Evolutionary conservation across 2,113 vertebrate species (phyloP).

Genomic region (Polypterus bichir): DNA sequence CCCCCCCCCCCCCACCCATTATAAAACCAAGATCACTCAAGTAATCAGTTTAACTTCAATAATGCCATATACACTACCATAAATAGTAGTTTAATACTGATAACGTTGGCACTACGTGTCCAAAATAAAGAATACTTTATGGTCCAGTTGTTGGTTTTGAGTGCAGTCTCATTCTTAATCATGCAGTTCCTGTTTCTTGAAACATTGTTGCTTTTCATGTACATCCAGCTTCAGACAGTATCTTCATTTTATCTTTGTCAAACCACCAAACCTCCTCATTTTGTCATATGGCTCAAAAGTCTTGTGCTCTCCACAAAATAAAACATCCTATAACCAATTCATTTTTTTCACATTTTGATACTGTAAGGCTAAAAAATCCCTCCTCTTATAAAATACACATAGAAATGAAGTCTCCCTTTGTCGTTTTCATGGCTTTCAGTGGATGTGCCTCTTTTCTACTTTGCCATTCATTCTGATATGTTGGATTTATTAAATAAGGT

Average conservation of each 20-base stretch:
- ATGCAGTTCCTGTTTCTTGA: slow-evolving; percentile 15
- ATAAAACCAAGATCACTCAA: not conserved
- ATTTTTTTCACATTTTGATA: slow-evolving; percentile 48
- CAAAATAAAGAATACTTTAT: slow-evolving; percentile 33
- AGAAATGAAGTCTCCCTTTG: not conserved
- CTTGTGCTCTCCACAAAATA: slow-evolving; percentile 17
- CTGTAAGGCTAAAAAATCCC: slow-evolving; percentile 18
- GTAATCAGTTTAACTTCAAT: slow-evolving; percentile 25
- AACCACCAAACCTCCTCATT: too few relatives aligned
- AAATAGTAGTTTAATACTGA: slow-evolving; percentile 41
- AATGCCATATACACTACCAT: slow-evolving; percentile 36
- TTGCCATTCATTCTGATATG: slow-evolving; percentile 21
- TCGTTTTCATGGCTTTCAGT: not conserved
- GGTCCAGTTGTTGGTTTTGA: slow-evolving; percentile 21
- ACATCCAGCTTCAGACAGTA: slow-evolving; percentile 1
- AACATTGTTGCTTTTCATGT: slow-evolving; percentile 11
- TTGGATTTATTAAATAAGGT: slow-evolving; percentile 25
- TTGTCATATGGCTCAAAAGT: slow-evolving; percentile 29
- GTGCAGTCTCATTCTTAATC: slow-evolving; percentile 7
- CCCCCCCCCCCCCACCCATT: not conserved
- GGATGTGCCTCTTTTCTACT: not conserved
- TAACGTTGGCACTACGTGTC: slow-evolving; percentile 30
- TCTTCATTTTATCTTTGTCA: too few relatives aligned
- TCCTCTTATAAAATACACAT: not conserved
- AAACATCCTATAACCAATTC: not conserved